Conservation (phyloP, 2,888 invertebrate genomes). For the Pharmacophagus antenor region DNA sequence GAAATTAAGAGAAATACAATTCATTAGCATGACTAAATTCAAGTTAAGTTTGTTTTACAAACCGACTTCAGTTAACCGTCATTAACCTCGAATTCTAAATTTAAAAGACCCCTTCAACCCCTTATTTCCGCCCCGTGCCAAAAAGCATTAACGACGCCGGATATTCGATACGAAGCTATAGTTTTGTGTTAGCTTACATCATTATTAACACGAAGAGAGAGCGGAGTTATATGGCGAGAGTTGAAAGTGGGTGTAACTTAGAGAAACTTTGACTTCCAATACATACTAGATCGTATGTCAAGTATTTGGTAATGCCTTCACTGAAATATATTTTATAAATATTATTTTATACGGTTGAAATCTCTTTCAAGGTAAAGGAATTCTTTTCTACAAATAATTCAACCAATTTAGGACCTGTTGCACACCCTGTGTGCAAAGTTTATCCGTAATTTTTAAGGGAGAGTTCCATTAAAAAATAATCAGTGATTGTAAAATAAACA, state of each 20-base stretch:
- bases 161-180: slow-evolving; percentile 49
- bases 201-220: no score
- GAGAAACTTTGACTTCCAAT: slow-evolving; percentile 25
- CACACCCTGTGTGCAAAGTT: no score
- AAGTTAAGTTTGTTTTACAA: slow-evolving; percentile 41
- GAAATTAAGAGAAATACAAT: slow-evolving; percentile 30
- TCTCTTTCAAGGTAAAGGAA: no score
- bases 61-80: slow-evolving; percentile 38
- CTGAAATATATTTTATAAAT: no score
- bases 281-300: neutral
- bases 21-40: slow-evolving; percentile 39
- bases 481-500: no score
- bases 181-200: slow-evolving; percentile 58
- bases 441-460: no score
- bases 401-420: no score
- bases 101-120: slow-evolving; percentile 37
- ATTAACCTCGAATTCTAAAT: slow-evolving; percentile 45
- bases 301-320: neutral
- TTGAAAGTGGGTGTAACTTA: slow-evolving; percentile 42
- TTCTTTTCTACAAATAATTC: no score
- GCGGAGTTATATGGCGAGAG: slow-evolving; percentile 37
- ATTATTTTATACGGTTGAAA: no score
- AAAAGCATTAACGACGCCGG: slow-evolving; percentile 46
- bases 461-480: no score
- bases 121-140: slow-evolving; percentile 47